Evolutionary conservation across 2,888 invertebrate species (phyloP), one percentile per base, ranked within the genome.

Genomic region (Rhagonycha fulva): DNA sequence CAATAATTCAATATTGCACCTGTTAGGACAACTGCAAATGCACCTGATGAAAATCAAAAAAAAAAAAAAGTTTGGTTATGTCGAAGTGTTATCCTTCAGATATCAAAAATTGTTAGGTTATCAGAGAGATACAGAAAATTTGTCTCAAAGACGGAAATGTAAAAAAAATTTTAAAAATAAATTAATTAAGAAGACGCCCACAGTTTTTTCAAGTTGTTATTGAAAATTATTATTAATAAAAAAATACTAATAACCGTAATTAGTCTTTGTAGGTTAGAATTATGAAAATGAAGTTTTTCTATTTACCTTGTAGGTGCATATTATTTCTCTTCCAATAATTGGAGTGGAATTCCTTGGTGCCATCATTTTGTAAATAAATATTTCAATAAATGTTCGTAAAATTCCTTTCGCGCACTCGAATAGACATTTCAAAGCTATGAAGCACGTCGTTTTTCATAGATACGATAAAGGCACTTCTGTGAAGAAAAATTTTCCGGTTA

Each of bases 251-350:
- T 26, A 7, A 0, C 47, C 7, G 12, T 47, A 47, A 47, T 47
- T 47, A 47, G 47, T 47, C 12, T 12, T 47, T n/a, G 47, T 4
- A n/a, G 2, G 47, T 47, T 47, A 47, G 47, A n/a, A 47, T 47
- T 47, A 47, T 47, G 47, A 47, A 47, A 47, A 47, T 47, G 47
- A 32, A 69, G 32, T 19, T 14, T 24, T 26, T 70, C 28, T 69
- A 76, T 78, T 84, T 88, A 93, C 93, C 90, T 93, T 91, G 83
- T 93, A 93, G 63, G 92, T 92, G 82, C 93, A 93, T 81, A 91
- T 88, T 82, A 91, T 90, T 81, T 93, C 90, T 86, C 91, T 93
- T 87, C 93, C 93, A 87, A 92, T 91, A 83, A 92, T 87, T 69
- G 92, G 92, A 81, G 90, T 90, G 81, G 91, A 92, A 87, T 93